These are phyloP conservation scores for Torymus tubicola DNA, from an alignment of 2,888 invertebrate genomes.

Conservation along the genomic window DNA sequence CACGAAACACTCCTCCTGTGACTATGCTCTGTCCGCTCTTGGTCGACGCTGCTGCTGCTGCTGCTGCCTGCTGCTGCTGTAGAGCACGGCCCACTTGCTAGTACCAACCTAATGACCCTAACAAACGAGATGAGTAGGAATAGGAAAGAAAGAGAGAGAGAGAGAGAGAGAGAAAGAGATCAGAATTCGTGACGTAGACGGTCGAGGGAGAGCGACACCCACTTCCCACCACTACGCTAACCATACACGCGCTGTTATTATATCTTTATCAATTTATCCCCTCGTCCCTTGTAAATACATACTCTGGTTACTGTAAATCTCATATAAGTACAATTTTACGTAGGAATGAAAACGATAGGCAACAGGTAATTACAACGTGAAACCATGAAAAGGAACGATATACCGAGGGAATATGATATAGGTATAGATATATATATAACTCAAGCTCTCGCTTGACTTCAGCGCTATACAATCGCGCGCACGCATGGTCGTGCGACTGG, in stretches of 20 bases:
- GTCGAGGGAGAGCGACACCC: slow-evolving; percentile 52
- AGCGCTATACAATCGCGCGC: too few species aligned
- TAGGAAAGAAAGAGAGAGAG: slow-evolving; percentile 8
- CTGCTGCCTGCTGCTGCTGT: too few species aligned
- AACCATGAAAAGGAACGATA: too few species aligned
- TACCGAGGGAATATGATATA: too few species aligned
- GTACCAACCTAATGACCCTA: slow-evolving; percentile 49
- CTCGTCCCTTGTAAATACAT: background rate
- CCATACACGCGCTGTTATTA: background rate
- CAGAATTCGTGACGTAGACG: slow-evolving; percentile 44
- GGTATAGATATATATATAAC: too few species aligned
- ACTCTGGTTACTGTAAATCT: background rate
- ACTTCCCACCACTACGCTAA: slow-evolving; percentile 52
- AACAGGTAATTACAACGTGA: too few species aligned
- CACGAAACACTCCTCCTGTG: background rate
- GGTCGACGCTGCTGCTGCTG: slow-evolving; percentile 24
- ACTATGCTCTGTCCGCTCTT: background rate
- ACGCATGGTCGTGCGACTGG: background rate
- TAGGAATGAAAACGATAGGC: too few species aligned
- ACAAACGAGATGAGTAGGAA: background rate
- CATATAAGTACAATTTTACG: background rate
- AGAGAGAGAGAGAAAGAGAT: too few species aligned
- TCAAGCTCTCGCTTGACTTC: slow-evolving; percentile 39
- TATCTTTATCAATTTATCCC: background rate
- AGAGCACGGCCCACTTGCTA: slow-evolving; percentile 54